Evolutionary conservation across 2,888 invertebrate species (phyloP).

Genomic region (Tuberolachnus salignus): DNA sequence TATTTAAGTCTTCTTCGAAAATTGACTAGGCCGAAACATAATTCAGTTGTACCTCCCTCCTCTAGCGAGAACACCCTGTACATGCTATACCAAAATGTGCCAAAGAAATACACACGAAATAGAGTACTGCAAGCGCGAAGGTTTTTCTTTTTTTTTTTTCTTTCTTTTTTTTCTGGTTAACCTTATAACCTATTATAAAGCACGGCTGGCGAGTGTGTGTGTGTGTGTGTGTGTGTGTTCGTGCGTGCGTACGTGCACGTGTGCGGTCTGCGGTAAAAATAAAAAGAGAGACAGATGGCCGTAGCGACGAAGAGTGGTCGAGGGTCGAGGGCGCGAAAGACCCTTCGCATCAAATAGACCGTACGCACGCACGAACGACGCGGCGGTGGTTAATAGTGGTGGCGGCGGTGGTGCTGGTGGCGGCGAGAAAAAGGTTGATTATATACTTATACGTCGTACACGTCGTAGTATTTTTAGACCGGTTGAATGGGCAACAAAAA

Average conservation of each 20-base stretch:
- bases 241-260: background rate
- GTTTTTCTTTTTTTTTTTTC: background rate
- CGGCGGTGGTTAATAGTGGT: background rate
- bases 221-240: slow-evolving; percentile 2
- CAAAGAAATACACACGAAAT: slow-evolving; percentile 28
- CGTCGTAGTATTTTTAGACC: slow-evolving; percentile 40
- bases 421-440: slow-evolving; percentile 47
- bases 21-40: no score
- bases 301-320: background rate
- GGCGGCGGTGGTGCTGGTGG: background rate
- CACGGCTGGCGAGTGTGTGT: background rate
- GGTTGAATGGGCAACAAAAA: slow-evolving; percentile 55
- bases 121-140: slow-evolving; percentile 10
- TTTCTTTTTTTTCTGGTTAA: background rate
- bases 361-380: slow-evolving; percentile 29
- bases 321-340: slow-evolving; percentile 14
- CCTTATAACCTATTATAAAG: slow-evolving; percentile 24
- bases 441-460: background rate
- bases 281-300: background rate
- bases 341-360: slow-evolving; percentile 55
- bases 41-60: no score
- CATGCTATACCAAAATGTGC: background rate
- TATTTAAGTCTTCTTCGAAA: no score
- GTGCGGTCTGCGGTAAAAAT: slow-evolving; percentile 26
- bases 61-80: no score